A percentile compares a stretch with the other conserved stretches of the same genome.
Conservation (phyloP, 2,888 invertebrate species). For the Cactoblastis cactorum region DNA sequence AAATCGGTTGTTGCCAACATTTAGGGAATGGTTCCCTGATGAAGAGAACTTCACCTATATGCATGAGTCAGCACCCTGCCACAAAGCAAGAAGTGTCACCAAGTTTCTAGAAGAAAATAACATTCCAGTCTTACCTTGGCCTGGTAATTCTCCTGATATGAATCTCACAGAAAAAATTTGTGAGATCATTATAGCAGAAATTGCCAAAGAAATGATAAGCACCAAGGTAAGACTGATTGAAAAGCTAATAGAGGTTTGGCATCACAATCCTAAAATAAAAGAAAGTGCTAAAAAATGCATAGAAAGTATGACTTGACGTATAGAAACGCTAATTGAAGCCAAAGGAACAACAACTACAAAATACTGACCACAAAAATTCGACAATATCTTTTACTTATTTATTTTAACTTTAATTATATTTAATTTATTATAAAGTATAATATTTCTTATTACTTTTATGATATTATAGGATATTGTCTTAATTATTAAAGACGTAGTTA, state of each 20-base stretch:
- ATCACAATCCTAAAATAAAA: background rate
- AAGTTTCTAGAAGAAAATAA: constrained; percentile 15
- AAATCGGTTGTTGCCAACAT: constrained; percentile 17
- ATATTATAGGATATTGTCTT: too few species aligned
- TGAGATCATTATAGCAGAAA: background rate
- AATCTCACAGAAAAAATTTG: background rate
- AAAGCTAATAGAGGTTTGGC: background rate
- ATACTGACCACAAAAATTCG: background rate
- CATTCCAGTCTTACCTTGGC: background rate
- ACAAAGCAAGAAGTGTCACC: constrained; percentile 12
- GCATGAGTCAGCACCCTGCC: constrained; percentile 18
- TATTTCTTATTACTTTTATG: too few species aligned
- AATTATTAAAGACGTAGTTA: too few species aligned
- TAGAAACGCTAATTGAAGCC: background rate
- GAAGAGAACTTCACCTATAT: constrained; percentile 15
- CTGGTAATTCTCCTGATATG: background rate
- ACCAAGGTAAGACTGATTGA: background rate
- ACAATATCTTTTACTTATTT: too few species aligned
- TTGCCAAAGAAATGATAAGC: background rate
- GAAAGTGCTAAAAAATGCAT: background rate
- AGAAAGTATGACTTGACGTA: background rate
- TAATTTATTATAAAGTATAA: too few species aligned
- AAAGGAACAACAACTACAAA: background rate
- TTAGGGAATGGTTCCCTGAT: constrained; percentile 19
- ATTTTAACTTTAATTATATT: too few species aligned